phyloP scores from a whole-genome alignment of 2,888 invertebrate species.

The Sycophila texana region DNA sequence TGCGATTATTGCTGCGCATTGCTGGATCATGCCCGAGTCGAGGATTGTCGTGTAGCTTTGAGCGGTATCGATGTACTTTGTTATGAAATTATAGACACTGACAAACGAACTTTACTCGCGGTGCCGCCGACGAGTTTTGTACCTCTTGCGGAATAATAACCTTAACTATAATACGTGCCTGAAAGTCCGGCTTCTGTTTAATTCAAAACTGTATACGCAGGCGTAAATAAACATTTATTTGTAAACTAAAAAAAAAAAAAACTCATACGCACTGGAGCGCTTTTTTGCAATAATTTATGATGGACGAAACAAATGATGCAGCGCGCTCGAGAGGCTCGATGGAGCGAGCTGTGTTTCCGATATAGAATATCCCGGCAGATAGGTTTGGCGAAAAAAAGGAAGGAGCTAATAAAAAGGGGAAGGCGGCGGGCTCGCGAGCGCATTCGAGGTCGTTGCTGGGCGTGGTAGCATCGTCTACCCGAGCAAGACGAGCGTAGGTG shows the following conservation, averaged over 20 bases:
- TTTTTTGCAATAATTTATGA: no score
- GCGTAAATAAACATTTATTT: neutral
- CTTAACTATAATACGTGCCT: neutral
- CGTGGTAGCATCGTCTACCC: conserved; percentile 62
- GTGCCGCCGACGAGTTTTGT: no score
- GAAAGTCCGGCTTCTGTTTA: no score
- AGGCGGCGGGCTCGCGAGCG: conserved; percentile 46
- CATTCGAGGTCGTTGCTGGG: conserved; percentile 70
- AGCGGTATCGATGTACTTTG: conserved; percentile 19
- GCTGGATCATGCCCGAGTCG: conserved; percentile 14
- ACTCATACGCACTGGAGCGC: neutral
- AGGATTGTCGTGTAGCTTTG: neutral
- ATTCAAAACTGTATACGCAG: no score
- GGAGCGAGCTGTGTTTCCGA: conserved; percentile 52
- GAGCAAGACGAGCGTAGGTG: neutral
- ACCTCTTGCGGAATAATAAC: no score
- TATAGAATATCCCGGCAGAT: conserved; percentile 49
- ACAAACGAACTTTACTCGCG: conserved; percentile 14
- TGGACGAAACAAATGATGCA: no score
- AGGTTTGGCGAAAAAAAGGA: conserved; percentile 58
- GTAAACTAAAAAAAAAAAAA: no score
- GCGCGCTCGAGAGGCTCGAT: no score
- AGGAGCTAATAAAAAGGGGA: no score
- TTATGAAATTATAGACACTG: conserved; percentile 31
- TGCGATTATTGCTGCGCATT: neutral